Conservation (phyloP, 2,113 vertebrate genomes). For the Daphoenositta chrysoptera region DNA sequence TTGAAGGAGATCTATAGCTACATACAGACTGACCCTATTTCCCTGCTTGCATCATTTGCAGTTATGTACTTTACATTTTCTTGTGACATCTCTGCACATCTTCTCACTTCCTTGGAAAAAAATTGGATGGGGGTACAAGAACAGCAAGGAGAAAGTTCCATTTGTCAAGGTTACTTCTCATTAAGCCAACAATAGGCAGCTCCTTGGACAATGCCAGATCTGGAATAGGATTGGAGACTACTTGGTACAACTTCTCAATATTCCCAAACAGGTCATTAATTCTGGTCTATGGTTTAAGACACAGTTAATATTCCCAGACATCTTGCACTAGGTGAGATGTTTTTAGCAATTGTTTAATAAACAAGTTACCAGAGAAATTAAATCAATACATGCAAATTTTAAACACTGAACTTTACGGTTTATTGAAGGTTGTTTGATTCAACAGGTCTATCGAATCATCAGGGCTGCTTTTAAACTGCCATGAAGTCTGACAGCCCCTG, state of each 20-base stretch:
- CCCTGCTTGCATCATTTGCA: not conserved
- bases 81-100: not conserved
- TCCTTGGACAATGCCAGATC: not conserved
- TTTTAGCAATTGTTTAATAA: not conserved
- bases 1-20: not conserved
- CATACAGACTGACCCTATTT: not conserved
- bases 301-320: not conserved
- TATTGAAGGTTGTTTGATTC: not conserved
- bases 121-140: not conserved
- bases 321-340: not conserved
- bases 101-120: not conserved
- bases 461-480: not conserved
- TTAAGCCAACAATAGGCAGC: not conserved
- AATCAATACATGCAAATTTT: not conserved
- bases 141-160: not conserved
- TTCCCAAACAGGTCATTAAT: not conserved
- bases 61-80: not conserved
- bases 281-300: not conserved
- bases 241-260: not conserved
- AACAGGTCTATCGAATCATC: not conserved
- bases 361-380: not conserved
- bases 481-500: not conserved
- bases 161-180: not conserved
- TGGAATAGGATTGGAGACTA: not conserved
- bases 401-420: not conserved